Conservation (phyloP, 2,113 vertebrate genomes). For the Phasianus colchicus region DNA sequence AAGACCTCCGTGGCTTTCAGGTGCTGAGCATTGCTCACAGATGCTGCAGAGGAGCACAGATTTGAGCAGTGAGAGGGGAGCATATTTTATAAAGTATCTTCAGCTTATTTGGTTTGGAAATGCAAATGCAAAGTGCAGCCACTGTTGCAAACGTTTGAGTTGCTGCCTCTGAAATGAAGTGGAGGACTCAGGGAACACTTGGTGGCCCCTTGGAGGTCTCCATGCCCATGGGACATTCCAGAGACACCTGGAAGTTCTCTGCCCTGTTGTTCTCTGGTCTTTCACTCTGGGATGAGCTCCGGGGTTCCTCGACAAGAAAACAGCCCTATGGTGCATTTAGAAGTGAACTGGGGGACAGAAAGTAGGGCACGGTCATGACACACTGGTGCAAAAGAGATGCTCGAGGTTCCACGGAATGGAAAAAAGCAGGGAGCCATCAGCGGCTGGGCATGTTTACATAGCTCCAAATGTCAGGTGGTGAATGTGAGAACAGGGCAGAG, state of each 20-base stretch:
- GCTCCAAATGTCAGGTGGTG: background rate
- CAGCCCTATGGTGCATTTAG: background rate
- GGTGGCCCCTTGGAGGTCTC: background rate
- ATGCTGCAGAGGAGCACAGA: background rate
- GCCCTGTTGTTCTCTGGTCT: background rate
- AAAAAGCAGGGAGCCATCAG: background rate
- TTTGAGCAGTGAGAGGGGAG: background rate
- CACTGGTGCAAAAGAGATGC: rapidly evolving
- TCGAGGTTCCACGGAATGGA: background rate
- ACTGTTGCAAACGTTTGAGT: background rate
- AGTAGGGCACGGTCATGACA: rapidly evolving
- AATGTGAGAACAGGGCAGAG: background rate
- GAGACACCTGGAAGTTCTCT: background rate
- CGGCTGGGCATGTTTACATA: background rate
- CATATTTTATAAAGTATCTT: background rate
- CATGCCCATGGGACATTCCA: background rate
- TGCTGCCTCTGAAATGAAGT: background rate
- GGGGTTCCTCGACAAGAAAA: background rate
- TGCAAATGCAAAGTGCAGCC: no score
- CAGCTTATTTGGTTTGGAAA: background rate
- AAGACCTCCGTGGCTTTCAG: background rate
- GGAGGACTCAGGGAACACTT: background rate
- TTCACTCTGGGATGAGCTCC: background rate
- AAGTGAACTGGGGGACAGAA: background rate
- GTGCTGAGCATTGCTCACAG: background rate